phyloP scores from a whole-genome alignment of 2,113 vertebrate species.

The Chinchilla lanigera region DNA sequence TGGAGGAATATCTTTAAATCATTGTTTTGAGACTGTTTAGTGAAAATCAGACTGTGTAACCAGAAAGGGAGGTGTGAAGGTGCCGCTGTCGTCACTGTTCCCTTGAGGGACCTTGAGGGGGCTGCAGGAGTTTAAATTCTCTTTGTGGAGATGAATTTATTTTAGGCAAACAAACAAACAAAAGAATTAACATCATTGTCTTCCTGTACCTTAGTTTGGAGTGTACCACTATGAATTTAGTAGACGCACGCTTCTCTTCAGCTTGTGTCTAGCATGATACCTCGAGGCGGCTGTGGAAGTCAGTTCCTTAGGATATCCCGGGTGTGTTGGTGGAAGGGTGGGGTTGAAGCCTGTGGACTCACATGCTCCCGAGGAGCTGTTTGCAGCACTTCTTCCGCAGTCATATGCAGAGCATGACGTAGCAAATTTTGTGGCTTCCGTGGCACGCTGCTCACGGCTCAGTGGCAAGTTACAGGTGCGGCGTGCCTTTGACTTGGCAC shows the following conservation, averaged over 20 bases:
- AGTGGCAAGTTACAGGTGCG: neutral
- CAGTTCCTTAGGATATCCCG: constrained; percentile 6
- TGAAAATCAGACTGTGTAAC: neutral
- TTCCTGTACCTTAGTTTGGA: neutral
- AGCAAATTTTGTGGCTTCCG: neutral
- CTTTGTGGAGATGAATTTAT: neutral
- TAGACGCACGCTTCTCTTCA: neutral
- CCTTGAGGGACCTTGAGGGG: neutral
- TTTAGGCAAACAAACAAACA: neutral
- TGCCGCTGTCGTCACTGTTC: neutral
- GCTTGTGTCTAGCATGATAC: neutral
- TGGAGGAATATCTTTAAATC: neutral
- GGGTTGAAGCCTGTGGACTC: neutral
- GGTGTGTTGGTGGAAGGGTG: neutral
- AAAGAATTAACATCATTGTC: neutral
- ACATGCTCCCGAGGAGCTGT: neutral
- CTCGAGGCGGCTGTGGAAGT: neutral
- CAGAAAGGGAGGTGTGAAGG: neutral
- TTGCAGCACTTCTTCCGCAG: neutral
- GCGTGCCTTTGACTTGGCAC: neutral
- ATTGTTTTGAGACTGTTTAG: constrained; percentile 36
- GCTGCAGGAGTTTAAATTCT: neutral
- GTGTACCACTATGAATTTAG: neutral
- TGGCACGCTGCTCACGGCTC: neutral
- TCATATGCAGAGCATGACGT: neutral